Evolutionary conservation across 2,113 vertebrate genomes (phyloP).

Genomic region (Corynorhinus townsendii): DNA sequence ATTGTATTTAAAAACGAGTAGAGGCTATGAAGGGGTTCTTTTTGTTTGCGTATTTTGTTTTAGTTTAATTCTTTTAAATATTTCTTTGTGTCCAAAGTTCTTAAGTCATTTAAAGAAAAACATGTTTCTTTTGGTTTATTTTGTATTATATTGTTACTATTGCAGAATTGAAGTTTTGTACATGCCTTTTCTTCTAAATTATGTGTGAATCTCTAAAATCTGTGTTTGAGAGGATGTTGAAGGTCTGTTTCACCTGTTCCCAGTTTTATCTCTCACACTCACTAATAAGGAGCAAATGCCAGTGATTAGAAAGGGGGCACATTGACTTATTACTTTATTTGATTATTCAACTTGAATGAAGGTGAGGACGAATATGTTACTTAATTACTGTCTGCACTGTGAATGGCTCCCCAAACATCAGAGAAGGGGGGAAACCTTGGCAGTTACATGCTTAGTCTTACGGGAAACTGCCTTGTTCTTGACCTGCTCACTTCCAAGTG

Average conservation of each 20-base stretch:
- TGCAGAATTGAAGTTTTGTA: neutral
- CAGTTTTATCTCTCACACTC: neutral
- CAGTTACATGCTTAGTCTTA: neutral
- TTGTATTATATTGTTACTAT: neutral
- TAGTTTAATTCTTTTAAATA: neutral
- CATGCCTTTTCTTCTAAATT: neutral
- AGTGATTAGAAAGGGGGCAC: neutral
- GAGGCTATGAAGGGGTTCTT: neutral
- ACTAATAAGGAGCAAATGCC: neutral
- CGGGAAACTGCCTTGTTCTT: neutral
- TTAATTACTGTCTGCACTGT: neutral
- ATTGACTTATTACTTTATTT: neutral
- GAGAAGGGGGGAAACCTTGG: neutral
- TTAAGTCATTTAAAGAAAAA: neutral
- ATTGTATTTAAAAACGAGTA: neutral
- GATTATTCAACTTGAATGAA: neutral
- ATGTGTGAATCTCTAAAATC: neutral
- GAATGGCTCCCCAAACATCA: neutral
- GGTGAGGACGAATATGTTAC: neutral
- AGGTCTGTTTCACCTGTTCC: neutral
- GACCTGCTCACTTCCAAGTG: neutral
- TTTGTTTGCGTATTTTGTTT: neutral
- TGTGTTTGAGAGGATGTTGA: neutral
- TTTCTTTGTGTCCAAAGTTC: neutral
- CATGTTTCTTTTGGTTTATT: neutral